These are phyloP conservation scores for Nasonia oneida DNA, from an alignment of 2,888 invertebrate genomes.

Conservation along the genomic window DNA sequence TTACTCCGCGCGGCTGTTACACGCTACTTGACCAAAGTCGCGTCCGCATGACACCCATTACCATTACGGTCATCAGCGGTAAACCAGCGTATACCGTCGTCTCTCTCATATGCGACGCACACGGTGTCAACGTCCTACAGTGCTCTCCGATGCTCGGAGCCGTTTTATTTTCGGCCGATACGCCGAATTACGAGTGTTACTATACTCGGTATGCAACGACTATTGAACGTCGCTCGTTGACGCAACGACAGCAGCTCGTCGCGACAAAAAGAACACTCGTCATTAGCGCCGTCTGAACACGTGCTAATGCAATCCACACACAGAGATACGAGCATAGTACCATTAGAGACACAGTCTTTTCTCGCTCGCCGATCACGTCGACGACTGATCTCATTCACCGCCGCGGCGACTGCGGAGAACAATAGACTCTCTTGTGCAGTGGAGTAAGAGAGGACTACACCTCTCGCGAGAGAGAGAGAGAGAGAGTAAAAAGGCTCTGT, in stretches of 20 bases:
- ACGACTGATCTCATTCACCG: constrained; percentile 49
- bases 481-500: constrained; percentile 36
- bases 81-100: neutral
- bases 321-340: too few species aligned
- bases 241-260: neutral
- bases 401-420: constrained; percentile 31
- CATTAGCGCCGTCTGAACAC: neutral
- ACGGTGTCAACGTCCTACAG: constrained; percentile 51
- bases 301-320: constrained; percentile 10
- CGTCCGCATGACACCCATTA: constrained; percentile 41
- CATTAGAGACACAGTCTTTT: constrained; percentile 43
- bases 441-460: neutral
- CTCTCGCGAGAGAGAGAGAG: neutral
- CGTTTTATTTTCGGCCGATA: neutral
- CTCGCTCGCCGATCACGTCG: constrained; percentile 39
- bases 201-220: too few species aligned
- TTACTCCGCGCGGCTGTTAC: constrained; percentile 43
- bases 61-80: constrained; percentile 11
- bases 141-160: neutral
- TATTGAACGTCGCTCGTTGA: too few species aligned
- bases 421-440: constrained; percentile 44
- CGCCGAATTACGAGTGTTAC: neutral
- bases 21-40: constrained; percentile 45
- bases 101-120: neutral
- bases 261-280: neutral